phyloP scores from a whole-genome alignment of 2,888 invertebrate species.

The Heliconius charithonia region DNA sequence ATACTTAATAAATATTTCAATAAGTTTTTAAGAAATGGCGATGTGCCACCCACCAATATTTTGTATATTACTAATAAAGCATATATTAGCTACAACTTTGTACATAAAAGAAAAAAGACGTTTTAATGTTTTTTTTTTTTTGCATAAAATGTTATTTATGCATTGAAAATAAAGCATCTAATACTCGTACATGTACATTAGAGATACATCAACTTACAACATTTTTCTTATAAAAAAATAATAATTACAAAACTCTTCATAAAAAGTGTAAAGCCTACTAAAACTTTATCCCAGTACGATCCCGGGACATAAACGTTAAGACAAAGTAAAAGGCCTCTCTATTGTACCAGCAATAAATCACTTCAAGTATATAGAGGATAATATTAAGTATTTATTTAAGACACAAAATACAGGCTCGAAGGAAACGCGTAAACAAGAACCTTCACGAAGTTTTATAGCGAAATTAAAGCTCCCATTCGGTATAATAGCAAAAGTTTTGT shows the following conservation, averaged over 20 bases:
- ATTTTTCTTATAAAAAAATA: not conserved
- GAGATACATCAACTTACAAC: no score
- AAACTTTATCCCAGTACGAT: constrained; percentile 22
- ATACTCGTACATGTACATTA: no score
- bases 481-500: constrained; percentile 70
- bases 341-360: constrained; percentile 28
- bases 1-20: no score
- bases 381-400: constrained; percentile 37
- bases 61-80: no score
- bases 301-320: constrained; percentile 23
- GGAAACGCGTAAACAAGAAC: constrained; percentile 40
- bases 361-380: constrained; percentile 31
- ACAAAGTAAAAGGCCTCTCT: constrained; percentile 28
- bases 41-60: no score
- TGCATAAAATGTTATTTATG: no score
- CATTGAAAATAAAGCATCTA: no score
- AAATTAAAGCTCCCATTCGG: constrained; percentile 71
- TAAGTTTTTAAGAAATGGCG: no score
- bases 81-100: no score
- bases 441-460: constrained; percentile 66
- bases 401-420: constrained; percentile 29
- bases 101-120: no score
- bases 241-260: constrained; percentile 8
- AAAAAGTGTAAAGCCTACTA: constrained; percentile 2
- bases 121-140: no score